phyloP scores from a whole-genome alignment of 2,797 vertebrate species.

The Pygocentrus nattereri region DNA sequence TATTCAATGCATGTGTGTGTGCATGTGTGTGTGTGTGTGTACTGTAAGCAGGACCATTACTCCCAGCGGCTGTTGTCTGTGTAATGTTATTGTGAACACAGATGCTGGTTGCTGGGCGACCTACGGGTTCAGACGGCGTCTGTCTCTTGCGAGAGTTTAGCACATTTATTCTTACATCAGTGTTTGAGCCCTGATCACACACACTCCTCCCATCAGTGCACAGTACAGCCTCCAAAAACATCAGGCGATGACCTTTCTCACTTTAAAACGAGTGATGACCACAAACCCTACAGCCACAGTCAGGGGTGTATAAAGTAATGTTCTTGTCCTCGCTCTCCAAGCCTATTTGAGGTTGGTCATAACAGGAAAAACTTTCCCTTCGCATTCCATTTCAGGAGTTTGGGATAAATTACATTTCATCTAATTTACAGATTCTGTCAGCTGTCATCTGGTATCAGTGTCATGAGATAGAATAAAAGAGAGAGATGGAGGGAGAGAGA shows the following conservation, averaged over 20 bases:
- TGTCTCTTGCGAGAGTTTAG: conserved; percentile 66
- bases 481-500: not conserved
- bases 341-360: not conserved
- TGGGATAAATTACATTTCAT: conserved; percentile 51
- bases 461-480: not conserved
- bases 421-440: conserved; percentile 35
- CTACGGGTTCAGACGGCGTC: conserved; percentile 56
- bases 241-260: conserved; percentile 20
- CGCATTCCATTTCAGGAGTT: conserved; percentile 38
- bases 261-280: not conserved
- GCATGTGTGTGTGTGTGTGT: conserved; percentile 34
- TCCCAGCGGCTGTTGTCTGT: conserved; percentile 62
- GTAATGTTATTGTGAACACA: conserved; percentile 76
- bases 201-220: not conserved
- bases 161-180: conserved; percentile 63
- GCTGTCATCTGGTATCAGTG: not conserved
- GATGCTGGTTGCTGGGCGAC: conserved; percentile 69
- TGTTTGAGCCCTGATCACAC: conserved; percentile 4
- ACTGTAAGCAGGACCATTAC: conserved; percentile 13
- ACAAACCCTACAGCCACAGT: not conserved
- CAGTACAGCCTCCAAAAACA: not conserved
- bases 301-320: not conserved
- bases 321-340: not conserved
- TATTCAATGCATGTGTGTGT: not conserved
- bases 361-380: not conserved